phyloP scores from a whole-genome alignment of 2,888 invertebrate genomes.

The Incurvaria masculella region DNA sequence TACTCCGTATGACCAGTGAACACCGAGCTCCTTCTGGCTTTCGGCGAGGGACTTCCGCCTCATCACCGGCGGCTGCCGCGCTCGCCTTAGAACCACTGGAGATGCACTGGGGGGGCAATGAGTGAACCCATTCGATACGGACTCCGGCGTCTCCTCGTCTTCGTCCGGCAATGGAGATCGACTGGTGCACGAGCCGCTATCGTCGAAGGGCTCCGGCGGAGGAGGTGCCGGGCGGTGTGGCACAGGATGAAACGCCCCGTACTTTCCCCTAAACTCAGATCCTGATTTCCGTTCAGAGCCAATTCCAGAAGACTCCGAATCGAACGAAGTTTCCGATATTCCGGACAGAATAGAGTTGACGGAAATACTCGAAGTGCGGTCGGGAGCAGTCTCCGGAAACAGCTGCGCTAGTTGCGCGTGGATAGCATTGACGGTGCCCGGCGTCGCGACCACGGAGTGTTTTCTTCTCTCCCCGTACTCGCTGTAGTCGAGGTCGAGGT shows the following conservation, averaged over 20 bases:
- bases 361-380: constrained; percentile 46
- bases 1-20: constrained; percentile 48
- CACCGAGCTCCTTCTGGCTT: constrained; percentile 20
- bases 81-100: constrained; percentile 35
- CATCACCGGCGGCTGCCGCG: constrained; percentile 44
- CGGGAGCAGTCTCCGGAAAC: constrained; percentile 36
- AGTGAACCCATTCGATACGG: constrained; percentile 23
- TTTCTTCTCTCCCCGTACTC: constrained; percentile 21
- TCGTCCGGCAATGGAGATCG: constrained; percentile 28
- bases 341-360: constrained; percentile 51
- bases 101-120: constrained; percentile 36
- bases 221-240: constrained; percentile 49
- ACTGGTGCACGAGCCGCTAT: constrained; percentile 29
- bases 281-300: constrained; percentile 43
- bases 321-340: constrained; percentile 43
- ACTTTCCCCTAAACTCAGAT: constrained; percentile 21
- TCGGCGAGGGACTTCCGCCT: constrained; percentile 39
- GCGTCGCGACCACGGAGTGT: constrained; percentile 34
- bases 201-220: constrained; percentile 39
- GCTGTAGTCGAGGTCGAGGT: constrained; percentile 32
- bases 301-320: constrained; percentile 51
- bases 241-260: too few species aligned
- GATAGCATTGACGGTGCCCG: constrained; percentile 41
- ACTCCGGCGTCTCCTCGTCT: constrained; percentile 13
- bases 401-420: constrained; percentile 40